These are phyloP conservation scores for Platalea minor DNA, from an alignment of 2,797 vertebrate genomes.

Conservation along the genomic window DNA sequence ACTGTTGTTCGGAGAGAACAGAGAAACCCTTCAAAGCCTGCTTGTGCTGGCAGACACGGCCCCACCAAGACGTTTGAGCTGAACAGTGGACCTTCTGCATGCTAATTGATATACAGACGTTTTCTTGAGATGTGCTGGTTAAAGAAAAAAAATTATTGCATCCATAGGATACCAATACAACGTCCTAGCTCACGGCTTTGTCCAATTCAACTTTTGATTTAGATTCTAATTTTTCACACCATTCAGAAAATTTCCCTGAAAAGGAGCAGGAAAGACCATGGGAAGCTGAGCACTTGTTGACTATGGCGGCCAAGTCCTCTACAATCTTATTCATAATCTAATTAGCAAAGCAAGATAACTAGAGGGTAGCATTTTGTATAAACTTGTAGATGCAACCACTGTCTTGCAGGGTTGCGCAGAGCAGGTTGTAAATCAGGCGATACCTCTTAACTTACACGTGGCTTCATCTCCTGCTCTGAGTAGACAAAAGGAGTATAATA, in stretches of 20 bases:
- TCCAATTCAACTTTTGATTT: neutral
- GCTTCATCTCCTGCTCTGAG: neutral
- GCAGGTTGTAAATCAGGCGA: neutral
- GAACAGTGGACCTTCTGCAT: neutral
- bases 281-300: neutral
- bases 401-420: neutral
- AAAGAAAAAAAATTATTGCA: neutral
- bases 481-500: neutral
- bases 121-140: neutral
- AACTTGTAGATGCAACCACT: neutral
- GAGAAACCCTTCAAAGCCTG: neutral
- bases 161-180: neutral
- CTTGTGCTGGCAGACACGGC: neutral
- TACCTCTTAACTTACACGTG: neutral
- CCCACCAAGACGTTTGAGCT: neutral
- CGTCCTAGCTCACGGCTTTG: neutral
- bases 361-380: neutral
- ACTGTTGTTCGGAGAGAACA: neutral
- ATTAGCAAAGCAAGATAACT: neutral
- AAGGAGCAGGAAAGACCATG: neutral
- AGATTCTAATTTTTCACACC: neutral
- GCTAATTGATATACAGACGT: neutral
- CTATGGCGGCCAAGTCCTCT: neutral
- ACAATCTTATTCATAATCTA: neutral
- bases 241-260: neutral